These are phyloP conservation scores for Holacanthus passer DNA, from an alignment of 2,113 vertebrate species.

Conservation along the genomic window DNA sequence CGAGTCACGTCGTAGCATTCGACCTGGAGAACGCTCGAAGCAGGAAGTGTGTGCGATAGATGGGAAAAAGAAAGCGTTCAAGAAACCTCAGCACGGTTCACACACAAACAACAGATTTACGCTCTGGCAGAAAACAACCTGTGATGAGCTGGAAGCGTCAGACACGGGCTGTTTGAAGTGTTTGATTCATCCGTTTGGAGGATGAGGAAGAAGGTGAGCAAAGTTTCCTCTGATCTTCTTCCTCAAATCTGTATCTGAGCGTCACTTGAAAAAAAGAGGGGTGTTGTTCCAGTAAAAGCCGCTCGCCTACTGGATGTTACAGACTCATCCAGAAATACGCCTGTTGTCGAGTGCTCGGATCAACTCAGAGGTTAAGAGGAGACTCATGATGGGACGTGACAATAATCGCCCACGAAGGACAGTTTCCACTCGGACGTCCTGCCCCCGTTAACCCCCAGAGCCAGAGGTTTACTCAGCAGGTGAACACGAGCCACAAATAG, in stretches of 20 bases:
- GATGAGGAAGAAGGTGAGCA: constrained; percentile 38
- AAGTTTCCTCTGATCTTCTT: constrained; percentile 51
- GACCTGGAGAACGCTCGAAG: constrained; percentile 5
- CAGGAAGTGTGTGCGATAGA: constrained; percentile 12
- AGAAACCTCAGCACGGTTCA: constrained; percentile 31
- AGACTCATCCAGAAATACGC: constrained; percentile 35
- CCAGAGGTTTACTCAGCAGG: constrained; percentile 49
- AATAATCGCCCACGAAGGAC: background rate
- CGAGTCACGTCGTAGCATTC: constrained; percentile 22
- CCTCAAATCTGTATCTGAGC: background rate
- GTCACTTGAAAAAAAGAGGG: background rate
- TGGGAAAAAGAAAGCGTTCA: constrained; percentile 26
- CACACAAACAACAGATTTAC: constrained; percentile 50
- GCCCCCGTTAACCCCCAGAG: background rate
- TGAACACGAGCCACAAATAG: constrained; percentile 30
- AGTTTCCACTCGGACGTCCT: constrained; percentile 65
- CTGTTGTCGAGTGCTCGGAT: background rate
- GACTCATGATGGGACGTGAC: constrained; percentile 27
- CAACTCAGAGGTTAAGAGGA: constrained; percentile 20
- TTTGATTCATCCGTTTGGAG: constrained; percentile 21
- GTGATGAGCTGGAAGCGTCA: background rate
- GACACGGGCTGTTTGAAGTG: background rate
- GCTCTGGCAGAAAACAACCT: background rate
- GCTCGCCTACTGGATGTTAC: background rate
- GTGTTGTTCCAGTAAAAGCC: constrained; percentile 42